phyloP scores from a whole-genome alignment of 2,113 vertebrate genomes.

The Murina feae region DNA sequence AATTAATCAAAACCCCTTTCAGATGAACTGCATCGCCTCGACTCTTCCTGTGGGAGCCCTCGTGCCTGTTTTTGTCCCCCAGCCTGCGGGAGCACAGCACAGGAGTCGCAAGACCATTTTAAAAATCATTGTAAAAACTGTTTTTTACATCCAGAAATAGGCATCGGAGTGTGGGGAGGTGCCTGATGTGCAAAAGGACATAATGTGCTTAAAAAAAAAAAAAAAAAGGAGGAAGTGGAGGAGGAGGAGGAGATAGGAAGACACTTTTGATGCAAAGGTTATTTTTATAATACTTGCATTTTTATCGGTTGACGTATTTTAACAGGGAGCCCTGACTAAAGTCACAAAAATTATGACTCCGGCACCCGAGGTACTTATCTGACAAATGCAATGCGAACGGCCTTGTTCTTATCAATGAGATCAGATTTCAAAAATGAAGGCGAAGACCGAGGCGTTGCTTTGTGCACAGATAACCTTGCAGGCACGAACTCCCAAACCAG shows the following conservation, averaged over 20 bases:
- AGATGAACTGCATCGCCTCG: background rate
- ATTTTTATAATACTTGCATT: slow-evolving; percentile 81
- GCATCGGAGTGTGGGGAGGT: background rate
- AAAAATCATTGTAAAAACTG: slow-evolving; percentile 32
- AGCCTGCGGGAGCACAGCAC: background rate
- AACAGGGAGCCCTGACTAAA: slow-evolving; percentile 78
- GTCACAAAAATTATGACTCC: slow-evolving; percentile 81
- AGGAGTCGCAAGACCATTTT: background rate
- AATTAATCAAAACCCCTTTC: slow-evolving; percentile 64
- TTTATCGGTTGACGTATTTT: slow-evolving; percentile 82
- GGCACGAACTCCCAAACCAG: slow-evolving; percentile 79
- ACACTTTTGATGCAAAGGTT: slow-evolving; percentile 76
- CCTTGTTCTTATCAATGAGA: slow-evolving; percentile 82
- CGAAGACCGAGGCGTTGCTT: slow-evolving; percentile 73
- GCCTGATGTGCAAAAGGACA: slow-evolving; percentile 51
- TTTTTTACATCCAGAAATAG: background rate
- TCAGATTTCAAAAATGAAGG: slow-evolving; percentile 81
- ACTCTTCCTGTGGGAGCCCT: background rate
- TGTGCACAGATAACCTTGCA: slow-evolving; percentile 86
- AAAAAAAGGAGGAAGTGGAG: background rate
- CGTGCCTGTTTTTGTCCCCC: background rate
- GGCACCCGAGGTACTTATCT: slow-evolving; percentile 78
- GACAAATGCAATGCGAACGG: slow-evolving; percentile 76
- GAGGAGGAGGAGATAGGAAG: background rate
- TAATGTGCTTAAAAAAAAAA: background rate